These are phyloP conservation scores for Drosophila varians DNA, from an alignment of 1,140 invertebrate species.

Conservation along the genomic window DNA sequence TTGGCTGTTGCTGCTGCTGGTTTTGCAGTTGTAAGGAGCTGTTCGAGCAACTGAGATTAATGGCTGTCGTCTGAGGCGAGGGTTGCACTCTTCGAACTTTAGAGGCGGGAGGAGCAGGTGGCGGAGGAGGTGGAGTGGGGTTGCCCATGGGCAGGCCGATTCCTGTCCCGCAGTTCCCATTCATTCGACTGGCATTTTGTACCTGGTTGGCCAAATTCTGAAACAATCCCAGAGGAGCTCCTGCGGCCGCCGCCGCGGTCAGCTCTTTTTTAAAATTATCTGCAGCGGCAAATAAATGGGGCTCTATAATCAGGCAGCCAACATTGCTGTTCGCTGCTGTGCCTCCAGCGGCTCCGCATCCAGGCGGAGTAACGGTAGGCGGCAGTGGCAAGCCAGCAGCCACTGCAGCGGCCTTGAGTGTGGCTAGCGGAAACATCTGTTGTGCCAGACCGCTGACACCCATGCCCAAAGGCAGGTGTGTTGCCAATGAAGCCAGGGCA, in stretches of 20 bases:
- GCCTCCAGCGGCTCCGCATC: conserved; percentile 30
- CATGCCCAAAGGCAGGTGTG: conserved; percentile 53
- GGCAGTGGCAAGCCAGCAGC: conserved; percentile 63
- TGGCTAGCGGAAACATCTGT: conserved; percentile 68
- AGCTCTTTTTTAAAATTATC: conserved; percentile 81
- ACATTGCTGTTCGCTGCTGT: conserved; percentile 47
- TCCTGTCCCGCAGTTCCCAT: conserved; percentile 7
- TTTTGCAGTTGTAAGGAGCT: conserved; percentile 9
- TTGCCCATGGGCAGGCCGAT: conserved; percentile 31
- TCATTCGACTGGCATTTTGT: conserved; percentile 50
- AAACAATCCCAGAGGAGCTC: conserved; percentile 62
- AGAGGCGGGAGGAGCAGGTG: conserved; percentile 53
- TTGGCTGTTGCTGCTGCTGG: conserved; percentile 8
- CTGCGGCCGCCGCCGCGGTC: conserved; percentile 59
- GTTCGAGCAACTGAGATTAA: conserved; percentile 71
- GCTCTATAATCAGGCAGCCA: conserved; percentile 80
- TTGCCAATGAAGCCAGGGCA: conserved; percentile 55
- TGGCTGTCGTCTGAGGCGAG: conserved; percentile 74
- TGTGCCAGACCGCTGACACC: conserved; percentile 30
- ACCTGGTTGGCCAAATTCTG: conserved; percentile 68
- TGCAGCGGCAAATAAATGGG: conserved; percentile 74
- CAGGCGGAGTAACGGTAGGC: conserved; percentile 36
- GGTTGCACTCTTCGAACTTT: conserved; percentile 76
- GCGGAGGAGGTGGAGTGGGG: conserved; percentile 45
- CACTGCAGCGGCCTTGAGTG: conserved; percentile 63